A percentile compares a stretch with the other conserved stretches of the same genome.
These are phyloP conservation scores for Acleris emargana DNA, from an alignment of 2,888 invertebrate genomes.

Conservation along the genomic window DNA sequence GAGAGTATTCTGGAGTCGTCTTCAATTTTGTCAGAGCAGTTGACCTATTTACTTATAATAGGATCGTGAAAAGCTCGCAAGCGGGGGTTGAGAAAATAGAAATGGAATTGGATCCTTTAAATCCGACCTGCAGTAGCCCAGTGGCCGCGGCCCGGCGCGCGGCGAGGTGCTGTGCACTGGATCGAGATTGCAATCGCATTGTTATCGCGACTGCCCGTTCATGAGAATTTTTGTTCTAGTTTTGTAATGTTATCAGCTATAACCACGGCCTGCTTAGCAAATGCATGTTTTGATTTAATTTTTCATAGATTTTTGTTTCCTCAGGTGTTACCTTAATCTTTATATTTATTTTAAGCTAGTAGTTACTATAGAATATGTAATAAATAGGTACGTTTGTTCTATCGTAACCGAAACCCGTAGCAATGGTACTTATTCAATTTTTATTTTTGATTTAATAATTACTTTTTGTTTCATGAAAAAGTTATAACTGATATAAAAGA, in stretches of 20 bases:
- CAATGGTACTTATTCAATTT: too few species aligned
- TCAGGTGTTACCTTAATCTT: too few species aligned
- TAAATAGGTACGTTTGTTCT: too few species aligned
- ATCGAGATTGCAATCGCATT: conserved; percentile 46
- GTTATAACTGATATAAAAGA: too few species aligned
- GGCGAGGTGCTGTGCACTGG: conserved; percentile 31
- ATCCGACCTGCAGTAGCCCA: conserved; percentile 47
- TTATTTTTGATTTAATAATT: too few species aligned
- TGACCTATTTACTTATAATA: conserved; percentile 56
- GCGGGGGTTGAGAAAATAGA: conserved; percentile 57
- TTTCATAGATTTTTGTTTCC: too few species aligned
- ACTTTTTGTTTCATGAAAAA: too few species aligned
- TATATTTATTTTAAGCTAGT: too few species aligned
- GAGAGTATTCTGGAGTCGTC: conserved; percentile 26
- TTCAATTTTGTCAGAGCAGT: conserved; percentile 46
- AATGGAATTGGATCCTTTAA: conserved; percentile 60
- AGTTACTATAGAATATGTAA: too few species aligned
- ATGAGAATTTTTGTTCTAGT: conserved; percentile 32
- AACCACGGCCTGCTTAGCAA: conserved; percentile 1
- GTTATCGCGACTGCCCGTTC: conserved; percentile 29
- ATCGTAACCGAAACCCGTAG: too few species aligned
- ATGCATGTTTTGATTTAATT: too few species aligned
- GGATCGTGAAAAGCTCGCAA: conserved; percentile 51
- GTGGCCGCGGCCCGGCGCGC: conserved; percentile 35
- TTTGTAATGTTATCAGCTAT: conserved; percentile 15